Evolutionary conservation across 2,888 invertebrate species (phyloP).

Genomic region (Melipona beecheii): DNA sequence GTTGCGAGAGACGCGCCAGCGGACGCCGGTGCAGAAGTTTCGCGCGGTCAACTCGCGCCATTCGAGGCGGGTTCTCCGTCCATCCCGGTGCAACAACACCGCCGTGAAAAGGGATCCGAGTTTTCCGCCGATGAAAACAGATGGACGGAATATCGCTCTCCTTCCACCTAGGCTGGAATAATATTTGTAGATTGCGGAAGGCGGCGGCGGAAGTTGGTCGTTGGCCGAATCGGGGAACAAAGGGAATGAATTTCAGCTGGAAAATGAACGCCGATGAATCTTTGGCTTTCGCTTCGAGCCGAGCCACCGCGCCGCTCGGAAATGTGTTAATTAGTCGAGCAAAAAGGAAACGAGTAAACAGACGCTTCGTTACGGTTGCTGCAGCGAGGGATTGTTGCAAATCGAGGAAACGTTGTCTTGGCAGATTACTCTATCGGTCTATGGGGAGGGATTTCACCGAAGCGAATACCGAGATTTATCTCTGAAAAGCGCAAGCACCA

Average conservation of each 20-base stretch:
- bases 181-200: slow-evolving; percentile 65
- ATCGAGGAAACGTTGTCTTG: too few relatives aligned
- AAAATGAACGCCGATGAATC: slow-evolving; percentile 41
- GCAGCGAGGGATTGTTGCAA: background rate
- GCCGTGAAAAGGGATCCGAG: slow-evolving; percentile 11
- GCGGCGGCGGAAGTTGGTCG: slow-evolving; percentile 41
- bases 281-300: background rate
- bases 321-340: slow-evolving; percentile 20
- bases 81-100: slow-evolving; percentile 20
- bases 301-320: background rate
- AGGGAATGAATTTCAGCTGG: slow-evolving; percentile 17
- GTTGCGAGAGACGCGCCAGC: slow-evolving; percentile 16
- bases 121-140: slow-evolving; percentile 41
- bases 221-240: slow-evolving; percentile 26
- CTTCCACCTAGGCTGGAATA: slow-evolving; percentile 55
- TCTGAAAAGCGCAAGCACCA: too few relatives aligned
- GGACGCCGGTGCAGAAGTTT: slow-evolving; percentile 38
- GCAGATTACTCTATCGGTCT: too few relatives aligned
- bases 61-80: slow-evolving; percentile 50
- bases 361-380: background rate
- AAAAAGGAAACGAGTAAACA: slow-evolving; percentile 4
- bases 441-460: too few relatives aligned
- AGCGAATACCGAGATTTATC: too few relatives aligned
- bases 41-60: slow-evolving; percentile 56
- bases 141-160: slow-evolving; percentile 6